A percentile compares a stretch with the other conserved stretches of the same genome.
Conservation (phyloP, 2,888 invertebrate species). For the Chrysopilus asiliformis region DNA sequence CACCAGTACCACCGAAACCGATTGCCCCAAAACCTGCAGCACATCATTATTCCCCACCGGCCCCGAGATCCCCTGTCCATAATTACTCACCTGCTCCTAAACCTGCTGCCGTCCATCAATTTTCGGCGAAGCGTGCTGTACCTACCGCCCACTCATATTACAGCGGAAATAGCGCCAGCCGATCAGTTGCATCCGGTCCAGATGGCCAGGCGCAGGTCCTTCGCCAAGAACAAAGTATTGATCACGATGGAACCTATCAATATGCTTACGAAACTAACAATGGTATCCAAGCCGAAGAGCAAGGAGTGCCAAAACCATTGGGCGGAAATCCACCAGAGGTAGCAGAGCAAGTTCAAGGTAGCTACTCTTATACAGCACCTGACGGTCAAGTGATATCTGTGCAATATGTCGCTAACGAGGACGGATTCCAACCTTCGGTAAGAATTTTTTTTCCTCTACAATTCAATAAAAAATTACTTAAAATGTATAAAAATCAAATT, state of each 20-base stretch:
- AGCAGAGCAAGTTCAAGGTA: slow-evolving; percentile 38
- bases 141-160: not conserved
- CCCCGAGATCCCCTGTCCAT: not conserved
- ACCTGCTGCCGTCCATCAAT: not conserved
- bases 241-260: slow-evolving; percentile 39
- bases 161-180: not conserved
- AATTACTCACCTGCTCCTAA: not conserved
- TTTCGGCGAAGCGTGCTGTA: not conserved
- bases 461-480: not conserved
- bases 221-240: slow-evolving; percentile 33
- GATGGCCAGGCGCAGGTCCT: slow-evolving; percentile 30
- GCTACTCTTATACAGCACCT: slow-evolving; percentile 43
- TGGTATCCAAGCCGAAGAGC: slow-evolving; percentile 46
- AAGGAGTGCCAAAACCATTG: slow-evolving; percentile 41
- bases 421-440: slow-evolving; percentile 48
- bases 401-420: slow-evolving; percentile 51
- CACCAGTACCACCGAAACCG: too few species aligned
- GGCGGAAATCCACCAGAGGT: slow-evolving; percentile 36
- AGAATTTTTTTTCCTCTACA: slow-evolving; percentile 25
- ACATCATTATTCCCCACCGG: too few species aligned
- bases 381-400: slow-evolving; percentile 48
- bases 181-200: slow-evolving; percentile 2
- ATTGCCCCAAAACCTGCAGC: too few species aligned
- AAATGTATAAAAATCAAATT: too few species aligned
- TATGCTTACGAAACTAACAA: slow-evolving; percentile 45